Evolutionary conservation across 2,113 vertebrate species (phyloP), one percentile per base, ranked within the genome.

Genomic region (Haplotaxodon microlepis): DNA sequence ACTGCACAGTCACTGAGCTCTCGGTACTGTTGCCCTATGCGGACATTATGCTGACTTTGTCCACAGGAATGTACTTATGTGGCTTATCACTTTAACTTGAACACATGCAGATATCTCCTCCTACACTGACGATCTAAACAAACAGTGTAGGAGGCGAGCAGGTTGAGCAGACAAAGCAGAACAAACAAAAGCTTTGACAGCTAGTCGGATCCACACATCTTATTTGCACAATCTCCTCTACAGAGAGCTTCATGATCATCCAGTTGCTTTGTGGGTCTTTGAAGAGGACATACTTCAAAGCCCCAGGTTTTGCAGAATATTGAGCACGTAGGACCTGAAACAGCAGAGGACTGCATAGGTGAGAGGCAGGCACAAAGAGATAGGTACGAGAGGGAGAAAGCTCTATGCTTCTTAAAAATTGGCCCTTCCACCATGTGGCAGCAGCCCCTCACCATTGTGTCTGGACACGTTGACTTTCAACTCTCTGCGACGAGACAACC

Each of bases 391-490:
- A 34, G 83, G 69, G 21, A 86, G 59, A 38, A 27, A 86, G 56
- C 61, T 21, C 13, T 78, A 7, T 10, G 59, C 54, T 83, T 63
- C 83, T 87, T 54, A 36, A 81, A 88, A 86, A 89, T 11, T 21
- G 86, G 82, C 82, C 56, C n/a, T 84, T 87, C 89, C 85, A 84
- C 89, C 90, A 86, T 83, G 84, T 84, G 57, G 85, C 54, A 66
- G 88, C 92, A 92, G 90, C 88, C 92, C 92, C 86, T 90, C 89
- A 92, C 95, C 93, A 96, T 96, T 96, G 95, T 96, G 94, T 96
- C 95, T 96, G 91, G 80, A 88, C 94, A 93, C 88, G 59, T 93
- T 96, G 96, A 96, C 96, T 96, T 96, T 96, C 96, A 96, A 94
- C 95, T 96, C 94, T 94, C 92, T 42, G 89, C 90, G 93, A 95